Conservation (phyloP, 2,113 vertebrate species). For the Dromas ardeola region DNA sequence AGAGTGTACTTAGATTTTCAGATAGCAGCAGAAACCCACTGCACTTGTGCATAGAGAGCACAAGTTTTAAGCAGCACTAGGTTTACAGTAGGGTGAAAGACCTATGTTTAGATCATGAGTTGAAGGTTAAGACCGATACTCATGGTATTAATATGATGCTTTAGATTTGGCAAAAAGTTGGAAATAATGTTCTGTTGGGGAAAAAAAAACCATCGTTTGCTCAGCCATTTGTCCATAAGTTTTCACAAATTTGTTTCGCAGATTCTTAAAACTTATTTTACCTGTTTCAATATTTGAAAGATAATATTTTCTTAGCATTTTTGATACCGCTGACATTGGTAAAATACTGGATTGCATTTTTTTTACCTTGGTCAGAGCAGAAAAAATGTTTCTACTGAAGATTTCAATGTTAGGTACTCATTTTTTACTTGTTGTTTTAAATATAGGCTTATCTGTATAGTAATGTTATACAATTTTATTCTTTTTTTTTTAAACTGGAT, state of each 20-base stretch:
- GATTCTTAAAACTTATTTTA: neutral
- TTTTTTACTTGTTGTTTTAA: neutral
- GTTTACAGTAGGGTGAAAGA: neutral
- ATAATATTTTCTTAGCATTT: neutral
- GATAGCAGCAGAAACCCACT: neutral
- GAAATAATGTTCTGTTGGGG: neutral
- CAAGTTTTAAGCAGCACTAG: neutral
- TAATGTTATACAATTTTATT: neutral
- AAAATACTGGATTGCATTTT: neutral
- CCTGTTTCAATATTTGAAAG: neutral
- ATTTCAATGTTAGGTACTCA: neutral
- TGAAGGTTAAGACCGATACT: neutral
- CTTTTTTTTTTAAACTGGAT: neutral
- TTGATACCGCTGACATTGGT: neutral
- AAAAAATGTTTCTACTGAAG: neutral
- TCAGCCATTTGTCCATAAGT: neutral
- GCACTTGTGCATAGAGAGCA: neutral
- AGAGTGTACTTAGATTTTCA: neutral
- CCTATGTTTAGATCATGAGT: neutral
- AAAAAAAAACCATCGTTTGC: accelerated
- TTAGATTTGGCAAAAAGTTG: neutral
- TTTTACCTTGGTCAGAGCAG: neutral
- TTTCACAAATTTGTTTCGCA: neutral
- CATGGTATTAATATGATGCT: neutral
- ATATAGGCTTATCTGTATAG: neutral